Evolutionary conservation across 1,140 invertebrate species (phyloP).

Genomic region (Mycetomoellerius zeteki): DNA sequence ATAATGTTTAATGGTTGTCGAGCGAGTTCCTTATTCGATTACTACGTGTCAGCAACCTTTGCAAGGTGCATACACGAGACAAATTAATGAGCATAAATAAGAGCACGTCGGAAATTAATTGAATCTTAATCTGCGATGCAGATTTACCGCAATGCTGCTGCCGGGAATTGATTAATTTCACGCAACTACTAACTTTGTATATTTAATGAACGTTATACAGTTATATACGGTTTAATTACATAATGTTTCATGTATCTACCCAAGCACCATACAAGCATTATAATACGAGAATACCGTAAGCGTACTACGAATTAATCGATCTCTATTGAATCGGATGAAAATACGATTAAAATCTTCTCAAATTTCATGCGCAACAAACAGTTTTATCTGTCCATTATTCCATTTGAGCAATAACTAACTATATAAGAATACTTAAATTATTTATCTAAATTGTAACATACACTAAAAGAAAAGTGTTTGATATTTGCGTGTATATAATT

Average conservation of each 20-base stretch:
- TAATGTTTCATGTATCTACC: constrained; percentile 38
- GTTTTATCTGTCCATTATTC: background rate
- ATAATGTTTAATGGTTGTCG: constrained; percentile 36
- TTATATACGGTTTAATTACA: constrained; percentile 40
- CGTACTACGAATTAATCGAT: constrained; percentile 24
- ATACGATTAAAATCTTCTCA: background rate
- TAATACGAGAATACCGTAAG: background rate
- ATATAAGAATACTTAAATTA: no score
- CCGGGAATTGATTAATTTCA: constrained; percentile 45
- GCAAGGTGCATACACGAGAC: constrained; percentile 26
- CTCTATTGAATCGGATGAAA: background rate
- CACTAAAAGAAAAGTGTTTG: no score
- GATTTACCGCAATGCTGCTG: constrained; percentile 13
- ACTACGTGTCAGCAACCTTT: constrained; percentile 49
- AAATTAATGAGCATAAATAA: constrained; percentile 60
- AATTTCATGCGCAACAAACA: background rate
- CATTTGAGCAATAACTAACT: background rate
- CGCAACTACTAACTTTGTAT: constrained; percentile 44
- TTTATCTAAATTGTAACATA: background rate
- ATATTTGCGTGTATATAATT: no score
- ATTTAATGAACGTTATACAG: constrained; percentile 31
- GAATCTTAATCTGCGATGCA: constrained; percentile 51
- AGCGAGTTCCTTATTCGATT: constrained; percentile 53
- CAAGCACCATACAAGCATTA: background rate
- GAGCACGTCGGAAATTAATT: constrained; percentile 49